A percentile compares a stretch with the other conserved stretches of the same genome.
Conservation (phyloP, 2,888 invertebrate species). For the Ochropleura plecta region DNA sequence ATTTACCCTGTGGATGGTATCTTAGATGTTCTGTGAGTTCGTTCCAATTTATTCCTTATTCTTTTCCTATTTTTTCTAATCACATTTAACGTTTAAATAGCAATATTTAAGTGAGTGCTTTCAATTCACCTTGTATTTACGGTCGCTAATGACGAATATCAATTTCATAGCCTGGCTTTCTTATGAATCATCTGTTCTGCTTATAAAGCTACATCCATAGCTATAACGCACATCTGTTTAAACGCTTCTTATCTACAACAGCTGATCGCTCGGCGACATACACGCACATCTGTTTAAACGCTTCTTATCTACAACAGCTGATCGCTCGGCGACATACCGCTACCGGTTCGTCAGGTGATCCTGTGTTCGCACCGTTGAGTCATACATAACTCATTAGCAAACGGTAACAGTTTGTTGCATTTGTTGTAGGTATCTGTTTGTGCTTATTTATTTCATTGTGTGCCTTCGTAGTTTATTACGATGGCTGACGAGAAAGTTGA, state of each 20-base stretch:
- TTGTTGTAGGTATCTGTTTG: too few relatives aligned
- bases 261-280: too few relatives aligned
- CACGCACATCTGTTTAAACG: background rate
- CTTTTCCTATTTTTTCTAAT: too few relatives aligned
- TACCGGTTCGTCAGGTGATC: background rate
- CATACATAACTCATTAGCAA: background rate
- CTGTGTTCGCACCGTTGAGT: background rate
- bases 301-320: background rate
- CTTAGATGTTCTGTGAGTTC: background rate
- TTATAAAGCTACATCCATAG: background rate
- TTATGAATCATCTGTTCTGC: background rate
- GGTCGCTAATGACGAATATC: background rate
- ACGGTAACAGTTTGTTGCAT: too few relatives aligned
- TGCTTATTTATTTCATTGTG: too few relatives aligned
- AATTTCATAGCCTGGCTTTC: background rate
- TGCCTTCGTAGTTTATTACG: too few relatives aligned
- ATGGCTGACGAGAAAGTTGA: background rate
- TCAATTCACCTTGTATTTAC: background rate
- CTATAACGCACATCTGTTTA: too few relatives aligned
- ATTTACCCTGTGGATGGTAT: background rate
- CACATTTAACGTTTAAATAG: background rate
- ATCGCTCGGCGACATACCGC: background rate
- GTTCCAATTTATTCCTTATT: background rate
- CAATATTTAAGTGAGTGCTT: conserved; percentile 3
- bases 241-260: too few relatives aligned